Evolutionary conservation across 2,888 invertebrate species (phyloP), one percentile per base, ranked within the genome.

Genomic region (Stenoptilia bipunctidactyla): DNA sequence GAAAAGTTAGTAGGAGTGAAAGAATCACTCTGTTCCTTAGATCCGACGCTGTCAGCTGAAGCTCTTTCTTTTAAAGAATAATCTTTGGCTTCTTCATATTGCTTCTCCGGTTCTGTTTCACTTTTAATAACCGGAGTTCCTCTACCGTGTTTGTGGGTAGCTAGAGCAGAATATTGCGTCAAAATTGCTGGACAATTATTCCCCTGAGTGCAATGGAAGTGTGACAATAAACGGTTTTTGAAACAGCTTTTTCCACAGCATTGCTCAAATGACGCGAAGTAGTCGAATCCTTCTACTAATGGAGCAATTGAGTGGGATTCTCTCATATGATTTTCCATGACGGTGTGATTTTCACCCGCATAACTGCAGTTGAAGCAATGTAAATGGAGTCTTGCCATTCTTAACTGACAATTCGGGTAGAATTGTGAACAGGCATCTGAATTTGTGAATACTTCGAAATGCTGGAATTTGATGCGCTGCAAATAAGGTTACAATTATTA

Each of bases 281-380:
- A 93, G 45, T 93, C 92, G 59, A 94, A 96, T 0, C 94, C 93
- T 37, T 94, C 92, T 27, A 93, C 74, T 40, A 96, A 91, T 51
- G 92, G 92, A 34, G 90, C 88, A 51, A 92, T 89, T 47, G 91
- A 91, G 67, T 96, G 96, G 55, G 92, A 93, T 66, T 95, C 94
- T 56, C 92, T 89, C 68, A 93, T 90, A 61, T 96, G 96, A 53
- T 91, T 89, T 44, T 92, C 88, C 53, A 96, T 87, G 27, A 91
- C 88, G 45, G 91, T 90, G 42, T 92, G 89, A 37, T 90, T 87
- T 61, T 94, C 92, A 1, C 93, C 92, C 8, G 92, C 90, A 56
- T 92, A 94, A 59, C 93, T 90, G 63, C 96, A 97, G 52, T 93
- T 91, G 34, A 90, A 90, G 75, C 96, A 97, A 65, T 97, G 97